Evolutionary conservation across 2,888 invertebrate genomes (phyloP), one percentile per base, ranked within the genome.

Genomic region (Parnassius apollo): DNA sequence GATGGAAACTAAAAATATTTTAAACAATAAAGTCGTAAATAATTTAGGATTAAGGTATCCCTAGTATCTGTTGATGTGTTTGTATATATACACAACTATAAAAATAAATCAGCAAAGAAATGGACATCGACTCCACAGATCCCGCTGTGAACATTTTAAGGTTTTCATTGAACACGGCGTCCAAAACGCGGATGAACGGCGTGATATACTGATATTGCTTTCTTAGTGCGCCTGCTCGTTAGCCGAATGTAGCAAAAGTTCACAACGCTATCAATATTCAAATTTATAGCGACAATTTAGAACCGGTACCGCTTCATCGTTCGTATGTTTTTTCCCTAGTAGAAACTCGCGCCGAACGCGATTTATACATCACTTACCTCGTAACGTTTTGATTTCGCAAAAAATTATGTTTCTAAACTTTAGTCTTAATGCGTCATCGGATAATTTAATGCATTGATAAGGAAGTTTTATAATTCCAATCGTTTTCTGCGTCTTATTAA

Each of bases 141-240:
- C 25, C 70, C 77, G 44, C 69, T 84, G 84, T 82, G 71, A 71
- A 61, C 69, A 68, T 78, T 79, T 76, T 69, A 78, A 75, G 82
- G 74, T 81, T 81, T 84, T 82, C 84, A 83, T 78, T 80, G 82
- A 82, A 79, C 74, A 76, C 71, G 74, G 74, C 73, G 79, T 80
- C 83, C 82, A 69, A 85, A 83, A 82, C 79, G 83, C 84, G 82
- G 86, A 86, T 83, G 85, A 80, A 78, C 77, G 66, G 66, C 56
- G 86, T 91, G 87, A 90, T 88, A 86, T 90, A 90, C 85, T 83
- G 90, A 82, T 86, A 88, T 87, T 82, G 80, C 79, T 82, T 85
- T 84, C 85, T 83, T 85, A 81, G 81, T 80, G 81, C 74, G 69
- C 76, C 70, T 76, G 81, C 81, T 88, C 83, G 86, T 88, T 88